A percentile compares a stretch with the other conserved stretches of the same genome.
Evolutionary conservation across 2,888 invertebrate species (phyloP).

Genomic region (Caenorhabditis imperialis): DNA sequence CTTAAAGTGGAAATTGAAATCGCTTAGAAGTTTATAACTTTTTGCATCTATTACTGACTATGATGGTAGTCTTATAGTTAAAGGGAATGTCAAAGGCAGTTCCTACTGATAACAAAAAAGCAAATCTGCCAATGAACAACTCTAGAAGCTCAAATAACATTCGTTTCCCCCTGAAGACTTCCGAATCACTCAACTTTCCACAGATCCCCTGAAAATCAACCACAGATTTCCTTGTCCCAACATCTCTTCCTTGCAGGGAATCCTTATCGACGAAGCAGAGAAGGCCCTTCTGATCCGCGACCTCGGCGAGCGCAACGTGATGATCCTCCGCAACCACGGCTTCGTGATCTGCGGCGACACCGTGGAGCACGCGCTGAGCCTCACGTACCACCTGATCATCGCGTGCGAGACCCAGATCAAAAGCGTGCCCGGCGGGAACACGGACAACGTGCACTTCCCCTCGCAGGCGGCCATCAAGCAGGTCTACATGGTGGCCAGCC

Average conservation of each 20-base stretch:
- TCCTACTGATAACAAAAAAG: no score
- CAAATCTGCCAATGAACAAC: no score
- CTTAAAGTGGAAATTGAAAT: no score
- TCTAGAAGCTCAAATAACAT: no score
- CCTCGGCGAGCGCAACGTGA: slow-evolving; percentile 71
- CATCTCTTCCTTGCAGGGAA: slow-evolving; percentile 63
- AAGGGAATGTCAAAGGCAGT: no score
- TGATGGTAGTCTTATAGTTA: no score
- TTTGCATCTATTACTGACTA: no score
- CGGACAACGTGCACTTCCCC: slow-evolving; percentile 47
- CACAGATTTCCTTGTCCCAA: no score
- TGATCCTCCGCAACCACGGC: slow-evolving; percentile 75
- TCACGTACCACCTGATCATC: slow-evolving; percentile 87
- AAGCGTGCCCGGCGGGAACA: slow-evolving; percentile 46
- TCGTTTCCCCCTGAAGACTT: no score
- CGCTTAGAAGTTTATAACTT: no score
- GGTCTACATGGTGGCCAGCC: slow-evolving; percentile 66
- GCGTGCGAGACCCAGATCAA: slow-evolving; percentile 91
- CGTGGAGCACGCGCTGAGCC: slow-evolving; percentile 95
- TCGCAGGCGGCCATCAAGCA: slow-evolving; percentile 61
- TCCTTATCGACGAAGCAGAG: slow-evolving; percentile 69
- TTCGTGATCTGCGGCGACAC: slow-evolving; percentile 80
- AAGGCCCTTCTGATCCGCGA: slow-evolving; percentile 66
- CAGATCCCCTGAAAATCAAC: no score
- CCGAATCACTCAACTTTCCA: no score